Evolutionary conservation across 2,888 invertebrate genomes (phyloP).

Genomic region (Eremobia ochroleuca): DNA sequence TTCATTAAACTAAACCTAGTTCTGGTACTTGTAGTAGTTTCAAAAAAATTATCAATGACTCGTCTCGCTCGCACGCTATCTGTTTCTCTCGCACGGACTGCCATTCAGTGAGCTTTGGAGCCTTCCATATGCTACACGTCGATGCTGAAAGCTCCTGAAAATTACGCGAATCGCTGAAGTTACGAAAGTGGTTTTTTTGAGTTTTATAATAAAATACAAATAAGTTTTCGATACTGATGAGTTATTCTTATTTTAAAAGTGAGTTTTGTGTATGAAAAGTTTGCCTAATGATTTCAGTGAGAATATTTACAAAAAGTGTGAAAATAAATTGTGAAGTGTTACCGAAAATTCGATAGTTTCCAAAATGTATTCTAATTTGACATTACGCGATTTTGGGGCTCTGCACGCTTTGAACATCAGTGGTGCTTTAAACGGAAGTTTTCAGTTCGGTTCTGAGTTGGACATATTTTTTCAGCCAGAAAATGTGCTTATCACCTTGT

Average conservation of each 20-base stretch:
- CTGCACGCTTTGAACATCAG: conserved; percentile 60
- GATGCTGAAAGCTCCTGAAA: conserved; percentile 55
- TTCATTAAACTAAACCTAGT: conserved; percentile 1
- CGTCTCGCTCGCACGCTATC: conserved; percentile 30
- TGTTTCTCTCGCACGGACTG: conserved; percentile 55
- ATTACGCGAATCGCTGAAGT: conserved; percentile 56
- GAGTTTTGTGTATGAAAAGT: background rate
- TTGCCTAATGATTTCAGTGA: conserved; percentile 14
- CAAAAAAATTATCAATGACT: conserved; percentile 65
- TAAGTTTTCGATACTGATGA: background rate
- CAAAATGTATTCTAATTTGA: conserved; percentile 67
- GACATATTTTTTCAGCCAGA: conserved; percentile 87
- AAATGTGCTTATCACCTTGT: conserved; percentile 91
- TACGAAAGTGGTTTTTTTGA: conserved; percentile 17
- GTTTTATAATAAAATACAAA: background rate
- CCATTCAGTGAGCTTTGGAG: conserved; percentile 73
- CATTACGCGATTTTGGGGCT: conserved; percentile 59
- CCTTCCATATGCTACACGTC: conserved; percentile 67
- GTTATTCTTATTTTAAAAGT: background rate
- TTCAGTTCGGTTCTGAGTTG: conserved; percentile 79
- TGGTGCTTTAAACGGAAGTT: conserved; percentile 69
- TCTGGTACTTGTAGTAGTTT: too few species aligned
- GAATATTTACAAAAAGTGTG: conserved; percentile 44
- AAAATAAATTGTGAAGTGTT: conserved; percentile 38
- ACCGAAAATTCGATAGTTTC: conserved; percentile 17